Conservation (phyloP, 1,140 invertebrate species). For the Dendroctonus ponderosae region DNA sequence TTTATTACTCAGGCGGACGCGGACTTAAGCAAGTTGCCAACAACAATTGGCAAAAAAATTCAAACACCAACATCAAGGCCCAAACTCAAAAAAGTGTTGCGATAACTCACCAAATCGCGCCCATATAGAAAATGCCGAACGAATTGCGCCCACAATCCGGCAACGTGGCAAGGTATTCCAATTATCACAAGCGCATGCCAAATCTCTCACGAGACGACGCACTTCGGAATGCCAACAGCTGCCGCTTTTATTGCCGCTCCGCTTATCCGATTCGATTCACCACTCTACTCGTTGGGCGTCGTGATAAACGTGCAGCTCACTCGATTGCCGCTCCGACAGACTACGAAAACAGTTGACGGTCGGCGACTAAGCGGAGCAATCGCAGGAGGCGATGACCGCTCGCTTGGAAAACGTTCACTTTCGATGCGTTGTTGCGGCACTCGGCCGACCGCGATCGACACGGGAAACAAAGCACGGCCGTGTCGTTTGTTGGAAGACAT, state of each 20-base stretch:
- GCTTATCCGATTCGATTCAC: conserved; percentile 21
- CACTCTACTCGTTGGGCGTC: background rate
- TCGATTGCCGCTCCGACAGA: conserved; percentile 1
- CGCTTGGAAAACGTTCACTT: conserved; percentile 20
- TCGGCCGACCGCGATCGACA: conserved; percentile 13
- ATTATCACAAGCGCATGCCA: conserved; percentile 31
- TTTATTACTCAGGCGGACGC: too few species aligned
- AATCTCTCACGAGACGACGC: conserved; percentile 32
- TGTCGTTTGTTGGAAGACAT: background rate
- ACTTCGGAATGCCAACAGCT: conserved; percentile 23
- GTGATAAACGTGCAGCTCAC: background rate
- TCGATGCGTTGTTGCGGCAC: conserved; percentile 13
- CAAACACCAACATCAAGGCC: background rate
- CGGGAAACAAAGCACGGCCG: conserved; percentile 8
- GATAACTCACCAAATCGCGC: background rate
- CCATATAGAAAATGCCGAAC: background rate
- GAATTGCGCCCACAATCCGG: conserved; percentile 1
- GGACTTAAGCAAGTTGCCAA: background rate
- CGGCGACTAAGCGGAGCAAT: conserved; percentile 11
- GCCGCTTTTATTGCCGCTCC: conserved; percentile 30
- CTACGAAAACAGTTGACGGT: conserved; percentile 18
- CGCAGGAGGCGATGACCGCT: conserved; percentile 22
- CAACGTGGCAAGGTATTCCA: conserved; percentile 24
- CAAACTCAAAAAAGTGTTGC: background rate
- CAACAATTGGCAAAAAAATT: background rate